Evolutionary conservation across 2,797 vertebrate species (phyloP), one percentile per base, ranked within the genome.

Genomic region (Kryptolebias ocellatus): DNA sequence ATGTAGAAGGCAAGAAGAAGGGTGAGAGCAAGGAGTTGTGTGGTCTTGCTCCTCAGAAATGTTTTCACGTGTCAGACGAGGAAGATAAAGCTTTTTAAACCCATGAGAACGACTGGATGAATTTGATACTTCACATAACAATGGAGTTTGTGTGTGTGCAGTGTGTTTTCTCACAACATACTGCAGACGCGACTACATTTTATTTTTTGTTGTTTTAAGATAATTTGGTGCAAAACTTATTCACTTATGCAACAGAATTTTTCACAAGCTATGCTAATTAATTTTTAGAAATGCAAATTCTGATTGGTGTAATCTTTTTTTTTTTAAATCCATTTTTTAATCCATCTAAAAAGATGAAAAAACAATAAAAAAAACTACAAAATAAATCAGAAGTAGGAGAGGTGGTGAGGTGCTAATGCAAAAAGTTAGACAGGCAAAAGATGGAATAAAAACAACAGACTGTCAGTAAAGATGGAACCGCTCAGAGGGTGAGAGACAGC

Each of bases 401-500:
- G 51, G 77, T 39, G 50, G 20, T 8, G 20, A 66, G 45, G 51
- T 67, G 54, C 53, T 27, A 56, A 78, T 53, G 53, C 39, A 60
- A 37, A 47, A 66, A 72, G 78, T 78, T 64, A 62, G 70, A 74
- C 12, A 29, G 15, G 65, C 55, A 78, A 61, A 79, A 84, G 74
- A 80, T 62, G 53, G 74, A 84, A 56, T 66, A 60, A 27, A 61
- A 67, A 58, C 28, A 76, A 67, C 70, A 74, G 80, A 81, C 63
- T 31, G 51, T 80, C 73, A 61, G 69, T 59, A 83, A 84, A 74
- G 79, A 87, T 83, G 76, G 82, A 88, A 86, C 72, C 61, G 67
- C 74, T 81, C 73, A 81, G 90, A 95, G 92, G 79, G 73, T 67
- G 84, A 72, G 64, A 87, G 84, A 89, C 85, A 90, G 86, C 81